Conservation (phyloP, 1,140 invertebrate genomes). For the Tribolium madens region DNA sequence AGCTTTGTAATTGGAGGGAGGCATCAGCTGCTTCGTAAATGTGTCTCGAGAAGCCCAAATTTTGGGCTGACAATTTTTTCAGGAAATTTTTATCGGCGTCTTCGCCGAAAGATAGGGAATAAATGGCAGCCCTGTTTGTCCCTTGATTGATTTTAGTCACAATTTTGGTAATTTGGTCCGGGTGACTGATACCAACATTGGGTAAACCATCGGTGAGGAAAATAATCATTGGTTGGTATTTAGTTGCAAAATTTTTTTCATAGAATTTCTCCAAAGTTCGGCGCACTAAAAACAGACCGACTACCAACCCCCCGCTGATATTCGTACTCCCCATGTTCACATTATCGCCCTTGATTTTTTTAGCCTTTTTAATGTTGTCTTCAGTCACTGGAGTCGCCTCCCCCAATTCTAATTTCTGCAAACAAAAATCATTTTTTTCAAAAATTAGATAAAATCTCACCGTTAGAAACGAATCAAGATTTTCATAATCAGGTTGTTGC, state of each 20-base stretch:
- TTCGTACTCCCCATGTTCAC: slow-evolving; percentile 71
- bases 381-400: slow-evolving; percentile 65
- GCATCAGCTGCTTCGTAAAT: too few relatives aligned
- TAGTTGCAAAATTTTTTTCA: slow-evolving; percentile 55
- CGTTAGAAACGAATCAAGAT: neutral
- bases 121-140: too few relatives aligned
- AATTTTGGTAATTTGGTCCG: slow-evolving; percentile 57
- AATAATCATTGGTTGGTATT: slow-evolving; percentile 73
- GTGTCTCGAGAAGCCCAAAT: too few relatives aligned
- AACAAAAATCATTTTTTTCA: too few relatives aligned
- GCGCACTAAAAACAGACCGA: slow-evolving; percentile 70
- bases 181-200: slow-evolving; percentile 69
- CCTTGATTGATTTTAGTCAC: too few relatives aligned
- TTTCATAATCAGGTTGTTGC: neutral
- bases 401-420: slow-evolving; percentile 58
- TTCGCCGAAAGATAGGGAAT: too few relatives aligned
- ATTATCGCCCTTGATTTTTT: slow-evolving; percentile 67
- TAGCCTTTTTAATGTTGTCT: slow-evolving; percentile 69
- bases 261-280: too few relatives aligned
- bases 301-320: slow-evolving; percentile 72
- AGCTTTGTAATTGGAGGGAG: too few relatives aligned
- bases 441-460: neutral
- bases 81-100: too few relatives aligned
- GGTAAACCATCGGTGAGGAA: slow-evolving; percentile 82
- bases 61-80: too few relatives aligned